Base-by-base conservation (phyloP, 2,797 vertebrate species). In the Tachyglossus aculeatus region DNA sequence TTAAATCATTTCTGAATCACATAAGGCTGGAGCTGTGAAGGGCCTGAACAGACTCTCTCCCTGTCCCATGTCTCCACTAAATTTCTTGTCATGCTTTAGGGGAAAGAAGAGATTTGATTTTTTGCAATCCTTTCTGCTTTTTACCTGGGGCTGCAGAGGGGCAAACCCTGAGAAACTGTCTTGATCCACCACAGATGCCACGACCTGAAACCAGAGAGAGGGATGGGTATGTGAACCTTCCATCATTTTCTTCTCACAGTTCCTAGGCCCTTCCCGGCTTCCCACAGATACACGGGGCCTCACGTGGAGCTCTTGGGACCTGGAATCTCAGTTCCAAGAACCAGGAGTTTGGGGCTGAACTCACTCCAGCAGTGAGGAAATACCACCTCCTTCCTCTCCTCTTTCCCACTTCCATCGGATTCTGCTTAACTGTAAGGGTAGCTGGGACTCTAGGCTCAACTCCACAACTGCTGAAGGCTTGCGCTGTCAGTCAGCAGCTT, bases 101-200 rank as follows among this genome's bases (percentile, higher is more conserved):
- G 13, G 31, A 21, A 3, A 7, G 27, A 21, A 56, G 34, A 41
- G 15, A 19, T 36, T 50, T 24, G 5, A 6, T 25, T n/a, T n/a
- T n/a, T n/a, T n/a, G n/a, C n/a, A n/a, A n/a, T n/a, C n/a, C n/a
- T n/a, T n/a, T n/a, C n/a, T n/a, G n/a, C n/a, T n/a, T n/a, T 81
- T 94, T 75, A 99, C 98, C 94, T 96, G 96, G 3, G 97, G 98
- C 69, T 98, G 96, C 57, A 99, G 91, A 3, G 98, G 96, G 14
- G 97, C 96, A 47, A 99, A 99, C 16, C 98, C 98, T 27, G 96
- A 96, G 89, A 98, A 99, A 0, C 72, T 82, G 8, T 99, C 98
- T 65, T 96, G 94, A 58, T 96, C 95, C 75, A 96, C 83, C 25
- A 99, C 94, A 0, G 98, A 98, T 2, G 98, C 93, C 71, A 99